A percentile compares a stretch with the other conserved stretches of the same genome.
These are phyloP conservation scores for Xenopus borealis DNA, from an alignment of 2,113 vertebrate species.

Conservation along the genomic window DNA sequence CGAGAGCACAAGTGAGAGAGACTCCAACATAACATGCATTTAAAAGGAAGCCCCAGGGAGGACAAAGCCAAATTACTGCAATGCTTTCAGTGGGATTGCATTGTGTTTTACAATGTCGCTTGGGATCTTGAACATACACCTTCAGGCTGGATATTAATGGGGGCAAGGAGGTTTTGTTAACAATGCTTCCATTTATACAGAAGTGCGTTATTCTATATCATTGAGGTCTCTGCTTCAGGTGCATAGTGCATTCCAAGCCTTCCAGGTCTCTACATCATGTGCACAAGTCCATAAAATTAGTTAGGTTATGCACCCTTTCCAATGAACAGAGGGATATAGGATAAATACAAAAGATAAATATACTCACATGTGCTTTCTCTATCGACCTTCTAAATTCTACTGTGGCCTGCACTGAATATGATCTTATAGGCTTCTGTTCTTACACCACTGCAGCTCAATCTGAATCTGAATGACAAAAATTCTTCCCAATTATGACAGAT, in stretches of 20 bases:
- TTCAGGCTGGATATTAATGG: conserved; percentile 23
- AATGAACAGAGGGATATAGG: neutral
- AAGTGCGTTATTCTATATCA: neutral
- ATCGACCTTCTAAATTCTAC: neutral
- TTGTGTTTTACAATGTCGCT: neutral
- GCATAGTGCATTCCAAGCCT: neutral
- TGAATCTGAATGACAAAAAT: conserved; percentile 1
- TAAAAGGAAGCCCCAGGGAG: neutral
- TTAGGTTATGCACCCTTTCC: too few relatives aligned
- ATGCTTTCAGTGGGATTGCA: neutral
- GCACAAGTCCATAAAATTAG: too few relatives aligned
- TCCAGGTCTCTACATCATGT: neutral
- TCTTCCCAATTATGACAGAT: conserved; percentile 37
- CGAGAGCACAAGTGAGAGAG: neutral
- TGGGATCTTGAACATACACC: neutral
- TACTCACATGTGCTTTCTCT: neutral
- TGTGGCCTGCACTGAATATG: neutral
- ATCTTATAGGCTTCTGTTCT: neutral
- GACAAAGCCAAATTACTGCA: neutral
- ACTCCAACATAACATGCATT: conserved; percentile 19
- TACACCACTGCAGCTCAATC: neutral
- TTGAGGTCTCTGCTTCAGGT: too few relatives aligned
- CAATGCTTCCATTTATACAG: neutral
- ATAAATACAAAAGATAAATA: neutral
- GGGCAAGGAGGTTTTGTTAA: neutral